phyloP scores from a whole-genome alignment of 2,113 vertebrate species.

The Pelmatolapia mariae region DNA sequence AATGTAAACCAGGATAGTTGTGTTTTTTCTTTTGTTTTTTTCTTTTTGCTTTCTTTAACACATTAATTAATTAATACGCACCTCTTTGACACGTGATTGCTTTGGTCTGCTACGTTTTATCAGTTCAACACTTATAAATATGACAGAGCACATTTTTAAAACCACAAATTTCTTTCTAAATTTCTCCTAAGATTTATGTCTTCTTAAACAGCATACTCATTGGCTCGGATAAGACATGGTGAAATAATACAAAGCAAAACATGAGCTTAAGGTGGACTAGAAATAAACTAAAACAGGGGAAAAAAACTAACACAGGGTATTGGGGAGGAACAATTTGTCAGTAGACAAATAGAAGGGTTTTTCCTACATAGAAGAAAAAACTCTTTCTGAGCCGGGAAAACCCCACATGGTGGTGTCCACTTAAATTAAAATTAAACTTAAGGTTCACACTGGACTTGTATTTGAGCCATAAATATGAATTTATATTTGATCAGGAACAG shows the following conservation, averaged over 20 bases:
- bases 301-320: neutral
- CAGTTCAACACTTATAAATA: neutral
- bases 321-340: neutral
- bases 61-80: neutral
- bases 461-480: neutral
- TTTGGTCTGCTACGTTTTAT: neutral
- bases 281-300: neutral
- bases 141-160: neutral
- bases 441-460: neutral
- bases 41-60: neutral
- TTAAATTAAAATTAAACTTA: neutral
- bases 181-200: neutral
- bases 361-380: neutral
- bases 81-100: neutral
- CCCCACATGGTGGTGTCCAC: neutral
- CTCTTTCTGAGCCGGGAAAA: rapidly evolving
- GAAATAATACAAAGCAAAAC: neutral
- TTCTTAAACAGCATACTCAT: neutral
- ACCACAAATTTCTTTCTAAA: neutral
- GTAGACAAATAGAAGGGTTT: neutral
- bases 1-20: neutral
- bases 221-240: neutral
- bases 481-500: neutral
- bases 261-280: neutral
- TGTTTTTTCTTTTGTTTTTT: neutral